A percentile compares a stretch with the other conserved stretches of the same genome.
Conservation (phyloP, 1,140 invertebrate species). For the Pogonomyrmex barbatus region DNA sequence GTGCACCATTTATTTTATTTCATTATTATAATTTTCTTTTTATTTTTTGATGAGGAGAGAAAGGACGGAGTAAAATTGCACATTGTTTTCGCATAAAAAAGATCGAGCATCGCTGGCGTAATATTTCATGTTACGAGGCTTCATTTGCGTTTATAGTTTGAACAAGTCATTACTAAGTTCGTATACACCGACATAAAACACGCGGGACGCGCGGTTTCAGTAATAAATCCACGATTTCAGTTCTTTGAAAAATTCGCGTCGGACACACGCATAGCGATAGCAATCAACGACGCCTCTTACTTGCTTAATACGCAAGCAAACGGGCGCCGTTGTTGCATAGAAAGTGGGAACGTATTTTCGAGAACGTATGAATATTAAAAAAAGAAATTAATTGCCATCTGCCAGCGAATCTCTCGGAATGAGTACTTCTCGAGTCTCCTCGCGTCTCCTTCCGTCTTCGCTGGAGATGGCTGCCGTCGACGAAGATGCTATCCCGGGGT, state of each 20-base stretch:
- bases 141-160: neutral
- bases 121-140: neutral
- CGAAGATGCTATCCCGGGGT: constrained; percentile 45
- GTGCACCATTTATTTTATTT: neutral
- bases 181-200: constrained; percentile 17
- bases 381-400: constrained; percentile 54
- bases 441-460: neutral
- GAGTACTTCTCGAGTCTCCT: neutral
- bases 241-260: constrained; percentile 33
- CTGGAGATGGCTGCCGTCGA: constrained; percentile 10
- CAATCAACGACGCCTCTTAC: constrained; percentile 44
- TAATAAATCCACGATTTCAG: constrained; percentile 9
- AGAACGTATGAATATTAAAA: constrained; percentile 58
- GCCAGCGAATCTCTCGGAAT: constrained; percentile 5
- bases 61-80: too few relatives aligned
- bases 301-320: constrained; percentile 45
- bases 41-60: neutral
- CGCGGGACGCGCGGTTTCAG: neutral
- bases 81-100: neutral
- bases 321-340: constrained; percentile 35
- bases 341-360: constrained; percentile 51
- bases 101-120: neutral
- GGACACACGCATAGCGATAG: neutral
- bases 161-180: neutral
- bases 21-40: neutral